Base-by-base conservation (phyloP, 2,888 invertebrate species). In the Carterocephalus palaemon region DNA sequence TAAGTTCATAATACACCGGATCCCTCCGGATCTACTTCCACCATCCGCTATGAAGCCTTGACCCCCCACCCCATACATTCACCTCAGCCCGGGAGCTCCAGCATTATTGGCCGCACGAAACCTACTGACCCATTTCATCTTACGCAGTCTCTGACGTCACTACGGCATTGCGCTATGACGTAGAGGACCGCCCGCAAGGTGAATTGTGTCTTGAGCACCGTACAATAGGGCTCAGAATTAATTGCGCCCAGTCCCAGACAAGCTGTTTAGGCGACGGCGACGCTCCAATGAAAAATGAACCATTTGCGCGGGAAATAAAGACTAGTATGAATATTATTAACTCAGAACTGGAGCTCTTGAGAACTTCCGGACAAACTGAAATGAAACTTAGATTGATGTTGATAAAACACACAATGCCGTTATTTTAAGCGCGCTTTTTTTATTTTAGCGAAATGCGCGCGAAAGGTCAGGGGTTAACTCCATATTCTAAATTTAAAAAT, bases 121-220 rank as follows among this genome's bases (percentile, higher is more conserved):
- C 31, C 64, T 46, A 63, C 50, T 67, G 64, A 64, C 67, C 67
- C 47, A 67, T 46, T 54, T 63, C 39, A 33, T 17, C 48, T 48
- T 64, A 67, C 67, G 67, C 67, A 64, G 63, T 59, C 62, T 59
- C 48, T 64, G 64, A 67, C 67, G 67, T 67, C 66, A 67, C 53
- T 47, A 56, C 66, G 51, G 63, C 66, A 67, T 42, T 67, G 67
- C 67, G 66, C 62, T 63, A 58, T 52, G 41, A 45, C 40, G 22
- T 31, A 39, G 13, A 16, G 6, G 32, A 8, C n/a, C 17, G 10
- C 23, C 29, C 13, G 28, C 48, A 50, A 33, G 40, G 41, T 15
- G 47, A 55, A 51, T 46, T 34, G 31, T 19, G 40, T 45, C 55
- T 51, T 59, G 56, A 20, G 0, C 0, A 20, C 0, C 10, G 15